A percentile compares a stretch with the other conserved stretches of the same genome.
phyloP scores from a whole-genome alignment of 1,140 invertebrate genomes.

The Drosophila erecta region DNA sequence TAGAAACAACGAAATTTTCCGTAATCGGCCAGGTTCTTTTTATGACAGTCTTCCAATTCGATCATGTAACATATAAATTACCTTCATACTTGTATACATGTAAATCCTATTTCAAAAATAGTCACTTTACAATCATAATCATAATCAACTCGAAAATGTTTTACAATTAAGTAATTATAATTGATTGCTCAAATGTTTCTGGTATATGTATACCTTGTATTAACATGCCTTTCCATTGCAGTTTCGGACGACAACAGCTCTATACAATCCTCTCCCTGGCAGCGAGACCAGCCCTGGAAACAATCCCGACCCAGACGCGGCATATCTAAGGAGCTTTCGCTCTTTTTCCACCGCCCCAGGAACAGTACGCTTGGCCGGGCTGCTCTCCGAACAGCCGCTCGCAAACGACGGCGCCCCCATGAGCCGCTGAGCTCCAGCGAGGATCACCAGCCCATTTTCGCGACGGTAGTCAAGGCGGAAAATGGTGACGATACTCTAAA shows the following conservation, averaged over 20 bases:
- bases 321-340: constrained; percentile 89
- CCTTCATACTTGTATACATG: no score
- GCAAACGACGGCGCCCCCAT: constrained; percentile 87
- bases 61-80: no score
- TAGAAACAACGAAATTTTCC: no score
- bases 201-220: neutral
- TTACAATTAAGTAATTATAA: no score
- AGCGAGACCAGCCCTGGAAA: constrained; percentile 94
- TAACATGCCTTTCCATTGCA: constrained; percentile 59
- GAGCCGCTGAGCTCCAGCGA: constrained; percentile 69
- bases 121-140: no score
- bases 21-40: no score
- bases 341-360: constrained; percentile 89
- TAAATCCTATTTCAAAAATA: no score
- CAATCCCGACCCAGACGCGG: constrained; percentile 90
- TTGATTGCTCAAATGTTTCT: no score
- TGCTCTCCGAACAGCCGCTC: constrained; percentile 80
- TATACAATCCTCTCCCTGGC: constrained; percentile 94
- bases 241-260: constrained; percentile 95
- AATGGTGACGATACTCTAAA: constrained; percentile 71
- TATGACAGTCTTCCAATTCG: no score
- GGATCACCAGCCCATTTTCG: constrained; percentile 51
- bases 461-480: constrained; percentile 36
- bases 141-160: no score
- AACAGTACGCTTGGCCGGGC: constrained; percentile 85